Evolutionary conservation across 2,113 vertebrate species (phyloP).

Genomic region (Stigmatopora argus): DNA sequence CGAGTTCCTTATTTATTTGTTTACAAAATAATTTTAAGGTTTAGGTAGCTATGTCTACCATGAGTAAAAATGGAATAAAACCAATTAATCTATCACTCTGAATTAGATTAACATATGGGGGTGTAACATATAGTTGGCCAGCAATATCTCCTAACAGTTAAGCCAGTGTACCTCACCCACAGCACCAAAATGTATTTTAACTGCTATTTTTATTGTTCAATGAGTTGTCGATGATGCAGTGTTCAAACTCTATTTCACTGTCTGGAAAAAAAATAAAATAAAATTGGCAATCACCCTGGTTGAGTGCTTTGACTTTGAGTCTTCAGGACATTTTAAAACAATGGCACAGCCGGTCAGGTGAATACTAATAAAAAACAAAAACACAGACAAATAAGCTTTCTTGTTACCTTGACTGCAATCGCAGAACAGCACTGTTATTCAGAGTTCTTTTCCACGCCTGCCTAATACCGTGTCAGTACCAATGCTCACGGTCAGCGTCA

Average conservation of each 20-base stretch:
- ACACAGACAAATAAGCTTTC: constrained; percentile 40
- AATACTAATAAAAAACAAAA: constrained; percentile 66
- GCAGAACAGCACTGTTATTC: constrained; percentile 57
- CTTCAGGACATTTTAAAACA: constrained; percentile 60
- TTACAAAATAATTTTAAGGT: too few relatives aligned
- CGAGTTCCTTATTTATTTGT: too few relatives aligned
- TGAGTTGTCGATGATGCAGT: constrained; percentile 12
- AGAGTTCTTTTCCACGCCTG: constrained; percentile 51
- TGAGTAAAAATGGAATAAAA: not conserved
- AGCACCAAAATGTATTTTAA: constrained; percentile 15
- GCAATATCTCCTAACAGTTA: constrained; percentile 32
- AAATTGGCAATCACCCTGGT: constrained; percentile 44
- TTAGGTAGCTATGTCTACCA: too few relatives aligned
- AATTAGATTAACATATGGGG: not conserved
- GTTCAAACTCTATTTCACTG: not conserved
- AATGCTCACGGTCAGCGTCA: constrained; percentile 64
- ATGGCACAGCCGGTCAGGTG: constrained; percentile 57
- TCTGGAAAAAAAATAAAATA: constrained; percentile 22
- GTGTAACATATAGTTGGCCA: not conserved
- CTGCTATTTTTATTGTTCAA: constrained; percentile 38
- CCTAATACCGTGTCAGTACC: constrained; percentile 66
- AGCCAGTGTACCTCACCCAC: constrained; percentile 23
- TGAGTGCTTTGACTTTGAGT: constrained; percentile 69
- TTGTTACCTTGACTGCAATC: constrained; percentile 73
- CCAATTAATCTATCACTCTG: not conserved